Conservation (phyloP, 1,140 invertebrate species). For the Drosophila bipectinata region DNA sequence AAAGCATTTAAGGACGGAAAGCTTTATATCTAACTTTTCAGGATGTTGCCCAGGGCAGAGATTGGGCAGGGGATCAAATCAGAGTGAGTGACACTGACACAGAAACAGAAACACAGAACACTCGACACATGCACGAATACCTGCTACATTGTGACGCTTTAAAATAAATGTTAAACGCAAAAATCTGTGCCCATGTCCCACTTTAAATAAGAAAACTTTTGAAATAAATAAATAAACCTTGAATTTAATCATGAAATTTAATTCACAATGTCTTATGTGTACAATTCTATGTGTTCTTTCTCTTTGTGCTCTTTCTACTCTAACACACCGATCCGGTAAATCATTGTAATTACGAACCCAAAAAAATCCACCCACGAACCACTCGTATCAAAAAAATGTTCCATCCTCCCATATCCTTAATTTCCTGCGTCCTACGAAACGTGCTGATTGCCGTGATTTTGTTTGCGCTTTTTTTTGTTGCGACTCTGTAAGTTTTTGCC, state of each 20-base stretch:
- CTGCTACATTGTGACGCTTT: constrained; percentile 17
- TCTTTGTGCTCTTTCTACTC: constrained; percentile 75
- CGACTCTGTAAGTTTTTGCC: constrained; percentile 83
- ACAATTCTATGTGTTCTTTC: constrained; percentile 72
- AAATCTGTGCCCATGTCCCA: neutral
- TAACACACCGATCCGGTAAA: constrained; percentile 39
- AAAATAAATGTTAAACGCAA: constrained; percentile 16
- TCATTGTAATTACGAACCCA: constrained; percentile 57
- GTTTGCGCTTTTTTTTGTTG: constrained; percentile 54
- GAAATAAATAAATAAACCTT: constrained; percentile 14
- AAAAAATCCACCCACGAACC: constrained; percentile 2
- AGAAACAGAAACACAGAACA: neutral
- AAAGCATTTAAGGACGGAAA: constrained; percentile 21
- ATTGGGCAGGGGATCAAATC: neutral
- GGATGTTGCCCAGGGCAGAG: constrained; percentile 8
- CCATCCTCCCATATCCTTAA: constrained; percentile 1
- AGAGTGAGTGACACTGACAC: constrained; percentile 11
- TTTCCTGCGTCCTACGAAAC: constrained; percentile 4
- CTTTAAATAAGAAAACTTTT: constrained; percentile 37
- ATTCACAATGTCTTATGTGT: constrained; percentile 64
- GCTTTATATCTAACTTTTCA: constrained; percentile 38
- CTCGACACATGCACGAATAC: constrained; percentile 1
- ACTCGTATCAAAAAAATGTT: neutral
- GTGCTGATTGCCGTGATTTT: constrained; percentile 19
- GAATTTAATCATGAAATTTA: constrained; percentile 39